Base-by-base conservation (phyloP, 2,797 vertebrate species). In the Falco cherrug region DNA sequence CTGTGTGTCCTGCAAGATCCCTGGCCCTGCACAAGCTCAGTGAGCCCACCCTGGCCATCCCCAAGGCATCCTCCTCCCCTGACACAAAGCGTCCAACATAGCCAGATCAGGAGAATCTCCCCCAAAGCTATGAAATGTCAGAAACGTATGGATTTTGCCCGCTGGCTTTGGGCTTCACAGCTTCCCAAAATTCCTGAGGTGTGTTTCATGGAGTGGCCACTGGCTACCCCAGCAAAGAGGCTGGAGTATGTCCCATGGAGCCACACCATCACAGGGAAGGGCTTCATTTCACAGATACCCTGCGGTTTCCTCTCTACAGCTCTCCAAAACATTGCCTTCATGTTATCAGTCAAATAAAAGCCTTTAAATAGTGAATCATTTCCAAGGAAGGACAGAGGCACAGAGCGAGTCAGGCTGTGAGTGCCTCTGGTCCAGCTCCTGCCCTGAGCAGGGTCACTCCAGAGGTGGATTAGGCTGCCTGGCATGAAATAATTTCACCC, bases 171-270 rank as follows among this genome's bases (percentile, higher is more conserved):
- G 53, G 43, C 29, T 71, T 43, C 33, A 16, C 29, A 67, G 64
- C 29, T 61, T 71, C 33, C 53, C 41, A 35, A 26, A 73, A 35
- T 51, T 54, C 50, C 29, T 2, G 1, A 47, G 53, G 67, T 41
- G 18, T 3, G 1, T 41, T 71, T 63, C 16, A 18, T 5, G 35
- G 20, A 54, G 20, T 13, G 35, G 63, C 61, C 39, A n/a, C 1
- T 1, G n/a, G 45, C 39, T 63, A 60, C 16, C 20, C 53, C 13
- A n/a, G 37, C 0, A 1, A 54, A 70, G 29, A 51, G 26, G 16
- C 22, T 51, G 37, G 37, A 37, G 37, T 37, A 37, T 28, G 15
- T 10, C 39, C 73, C 13, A 9, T 2, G 8, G 28, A 73, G 54
- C 28, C 6, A 7, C 65, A 51, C 9, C 5, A 1, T 6, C 25